phyloP scores from a whole-genome alignment of 2,888 invertebrate genomes.

The Torymus aiolomorphi region DNA sequence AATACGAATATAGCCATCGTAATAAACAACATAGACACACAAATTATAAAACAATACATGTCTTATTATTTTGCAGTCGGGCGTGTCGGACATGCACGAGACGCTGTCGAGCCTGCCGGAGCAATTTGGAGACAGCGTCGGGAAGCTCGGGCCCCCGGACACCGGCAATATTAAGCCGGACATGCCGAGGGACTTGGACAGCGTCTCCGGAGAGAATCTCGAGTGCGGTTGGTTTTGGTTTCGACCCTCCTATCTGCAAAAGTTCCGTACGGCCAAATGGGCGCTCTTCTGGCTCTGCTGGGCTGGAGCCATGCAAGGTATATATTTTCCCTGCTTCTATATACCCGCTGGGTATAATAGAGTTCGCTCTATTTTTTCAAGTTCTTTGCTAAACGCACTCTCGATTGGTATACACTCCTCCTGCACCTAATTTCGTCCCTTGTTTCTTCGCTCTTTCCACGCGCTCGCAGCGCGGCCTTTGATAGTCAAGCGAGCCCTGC shows the following conservation, averaged over 20 bases:
- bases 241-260: conserved; percentile 81
- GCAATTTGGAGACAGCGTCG: conserved; percentile 64
- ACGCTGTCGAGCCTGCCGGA: conserved; percentile 66
- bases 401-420: background rate
- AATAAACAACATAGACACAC: too few species aligned
- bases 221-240: conserved; percentile 83
- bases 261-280: conserved; percentile 86
- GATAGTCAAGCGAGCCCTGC: too few species aligned
- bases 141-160: conserved; percentile 57
- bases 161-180: conserved; percentile 59
- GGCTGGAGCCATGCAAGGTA: conserved; percentile 87
- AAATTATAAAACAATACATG: too few species aligned
- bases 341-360: background rate
- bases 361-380: too few species aligned
- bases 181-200: conserved; percentile 48
- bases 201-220: conserved; percentile 56
- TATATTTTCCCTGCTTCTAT: background rate
- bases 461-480: too few species aligned
- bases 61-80: conserved; percentile 62
- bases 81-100: conserved; percentile 67
- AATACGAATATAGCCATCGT: too few species aligned
- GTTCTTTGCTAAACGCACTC: too few species aligned
- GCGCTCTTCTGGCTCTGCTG: conserved; percentile 88
- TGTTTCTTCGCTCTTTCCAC: too few species aligned
- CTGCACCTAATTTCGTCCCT: too few species aligned